phyloP scores from a whole-genome alignment of 2,888 invertebrate species.

The Conistra vaccinii region DNA sequence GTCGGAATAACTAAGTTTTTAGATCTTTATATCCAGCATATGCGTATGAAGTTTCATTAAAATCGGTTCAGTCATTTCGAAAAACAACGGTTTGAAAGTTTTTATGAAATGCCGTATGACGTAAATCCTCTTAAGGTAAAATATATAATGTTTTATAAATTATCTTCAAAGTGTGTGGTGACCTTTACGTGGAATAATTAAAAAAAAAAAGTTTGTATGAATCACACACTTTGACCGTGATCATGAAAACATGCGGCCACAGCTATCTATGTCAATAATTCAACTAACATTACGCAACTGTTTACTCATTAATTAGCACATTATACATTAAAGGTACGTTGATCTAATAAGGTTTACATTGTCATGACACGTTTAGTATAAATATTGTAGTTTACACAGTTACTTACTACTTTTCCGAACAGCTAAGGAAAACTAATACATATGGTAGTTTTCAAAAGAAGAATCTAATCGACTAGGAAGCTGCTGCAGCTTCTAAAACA shows the following conservation, averaged over 20 bases:
- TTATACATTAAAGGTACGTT: background rate
- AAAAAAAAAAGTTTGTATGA: background rate
- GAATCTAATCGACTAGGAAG: background rate
- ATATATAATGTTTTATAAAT: no score
- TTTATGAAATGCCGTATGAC: no score
- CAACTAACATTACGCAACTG: slow-evolving; percentile 11
- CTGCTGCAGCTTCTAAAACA: background rate
- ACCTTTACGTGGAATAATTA: background rate
- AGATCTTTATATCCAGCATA: no score
- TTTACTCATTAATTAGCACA: slow-evolving; percentile 5
- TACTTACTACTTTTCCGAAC: background rate
- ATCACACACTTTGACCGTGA: slow-evolving; percentile 20
- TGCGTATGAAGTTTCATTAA: no score
- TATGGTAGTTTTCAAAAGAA: background rate
- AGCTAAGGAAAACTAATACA: background rate
- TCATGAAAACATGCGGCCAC: slow-evolving; percentile 4
- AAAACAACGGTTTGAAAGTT: no score
- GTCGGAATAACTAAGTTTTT: no score
- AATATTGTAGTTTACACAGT: no score
- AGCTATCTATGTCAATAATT: background rate
- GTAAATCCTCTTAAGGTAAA: no score
- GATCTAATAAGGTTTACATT: background rate
- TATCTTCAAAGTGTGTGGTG: no score
- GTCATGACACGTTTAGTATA: background rate
- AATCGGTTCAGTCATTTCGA: no score